Conservation (phyloP, 1,140 invertebrate genomes). For the Drosophila littoralis region DNA sequence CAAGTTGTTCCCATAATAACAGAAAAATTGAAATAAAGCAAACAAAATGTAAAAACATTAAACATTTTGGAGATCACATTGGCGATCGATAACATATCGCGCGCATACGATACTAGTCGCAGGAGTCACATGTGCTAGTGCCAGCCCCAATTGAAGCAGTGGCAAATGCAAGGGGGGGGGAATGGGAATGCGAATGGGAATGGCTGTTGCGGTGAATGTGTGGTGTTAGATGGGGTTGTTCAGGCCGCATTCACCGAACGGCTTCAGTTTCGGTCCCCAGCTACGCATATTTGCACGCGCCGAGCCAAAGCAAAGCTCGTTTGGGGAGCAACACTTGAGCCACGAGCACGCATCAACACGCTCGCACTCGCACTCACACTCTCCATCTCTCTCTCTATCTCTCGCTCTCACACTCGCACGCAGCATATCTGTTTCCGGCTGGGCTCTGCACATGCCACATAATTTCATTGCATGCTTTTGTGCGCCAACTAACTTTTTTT, state of each 20-base stretch:
- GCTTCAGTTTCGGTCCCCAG: conserved; percentile 49
- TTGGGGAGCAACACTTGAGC: conserved; percentile 54
- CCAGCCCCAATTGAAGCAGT: conserved; percentile 19
- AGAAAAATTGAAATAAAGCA: no score
- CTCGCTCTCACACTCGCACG: neutral
- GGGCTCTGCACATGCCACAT: conserved; percentile 47
- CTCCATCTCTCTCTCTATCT: conserved; percentile 3
- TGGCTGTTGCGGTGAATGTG: neutral
- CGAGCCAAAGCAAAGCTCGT: conserved; percentile 66
- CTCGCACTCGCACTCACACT: conserved; percentile 11
- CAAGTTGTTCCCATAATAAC: no score
- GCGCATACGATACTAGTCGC: neutral
- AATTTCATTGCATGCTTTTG: conserved; percentile 71
- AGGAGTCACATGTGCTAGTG: conserved; percentile 8
- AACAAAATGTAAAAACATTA: no score
- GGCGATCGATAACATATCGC: conserved; percentile 15
- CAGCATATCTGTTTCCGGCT: conserved; percentile 22
- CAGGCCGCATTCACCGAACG: conserved; percentile 20
- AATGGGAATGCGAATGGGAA: neutral
- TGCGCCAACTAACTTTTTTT: conserved; percentile 13
- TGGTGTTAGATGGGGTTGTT: neutral
- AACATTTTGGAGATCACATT: neutral
- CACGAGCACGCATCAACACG: conserved; percentile 42
- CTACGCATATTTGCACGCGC: conserved; percentile 66
- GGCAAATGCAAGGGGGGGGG: conserved; percentile 7